phyloP scores from a whole-genome alignment of 2,888 invertebrate genomes.

The Monochamus alternatus region DNA sequence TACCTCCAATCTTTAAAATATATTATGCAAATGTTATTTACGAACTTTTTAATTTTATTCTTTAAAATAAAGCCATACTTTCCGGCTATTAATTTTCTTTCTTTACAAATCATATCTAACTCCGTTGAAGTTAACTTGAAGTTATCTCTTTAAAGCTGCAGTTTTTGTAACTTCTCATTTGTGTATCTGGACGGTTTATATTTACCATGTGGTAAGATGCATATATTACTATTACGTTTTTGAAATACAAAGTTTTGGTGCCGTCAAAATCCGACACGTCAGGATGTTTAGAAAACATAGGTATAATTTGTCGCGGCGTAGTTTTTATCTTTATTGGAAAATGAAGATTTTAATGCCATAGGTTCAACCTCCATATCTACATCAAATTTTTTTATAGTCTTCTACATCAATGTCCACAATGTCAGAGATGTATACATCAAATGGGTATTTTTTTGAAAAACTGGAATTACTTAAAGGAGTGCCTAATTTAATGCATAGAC shows the following conservation, averaged over 20 bases:
- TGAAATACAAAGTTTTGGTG: no score
- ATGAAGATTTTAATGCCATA: no score
- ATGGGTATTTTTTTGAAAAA: no score
- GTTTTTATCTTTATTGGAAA: no score
- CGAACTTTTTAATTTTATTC: not conserved
- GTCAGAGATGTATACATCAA: no score
- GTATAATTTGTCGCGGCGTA: not conserved
- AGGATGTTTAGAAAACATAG: not conserved
- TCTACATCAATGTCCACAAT: no score
- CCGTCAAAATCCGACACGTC: no score
- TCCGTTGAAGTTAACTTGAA: not conserved
- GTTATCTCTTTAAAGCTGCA: not conserved
- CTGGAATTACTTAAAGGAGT: no score
- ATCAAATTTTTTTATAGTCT: no score
- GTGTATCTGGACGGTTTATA: no score
- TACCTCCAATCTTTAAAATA: slow-evolving; percentile 3
- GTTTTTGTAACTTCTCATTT: not conserved
- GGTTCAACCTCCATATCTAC: no score
- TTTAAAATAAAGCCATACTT: not conserved
- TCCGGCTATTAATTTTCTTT: not conserved
- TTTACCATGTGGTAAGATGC: not conserved
- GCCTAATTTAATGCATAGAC: not conserved
- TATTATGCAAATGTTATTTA: not conserved
- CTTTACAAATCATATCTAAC: not conserved
- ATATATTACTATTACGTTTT: no score